Base-by-base conservation (phyloP, 2,797 vertebrate genomes). In the Glyptemys insculpta region DNA sequence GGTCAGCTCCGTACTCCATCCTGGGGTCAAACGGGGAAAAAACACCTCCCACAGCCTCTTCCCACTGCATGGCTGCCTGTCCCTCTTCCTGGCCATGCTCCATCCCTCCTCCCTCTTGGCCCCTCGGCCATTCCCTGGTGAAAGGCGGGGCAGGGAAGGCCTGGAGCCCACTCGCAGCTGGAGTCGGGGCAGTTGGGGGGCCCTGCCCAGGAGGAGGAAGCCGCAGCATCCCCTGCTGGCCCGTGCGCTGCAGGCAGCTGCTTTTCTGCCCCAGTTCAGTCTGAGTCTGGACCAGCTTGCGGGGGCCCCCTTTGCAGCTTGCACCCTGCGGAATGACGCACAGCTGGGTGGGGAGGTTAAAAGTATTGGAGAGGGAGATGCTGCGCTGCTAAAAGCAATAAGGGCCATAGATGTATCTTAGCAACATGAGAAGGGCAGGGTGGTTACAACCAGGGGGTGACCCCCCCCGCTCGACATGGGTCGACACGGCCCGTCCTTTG, bases 111-210 rank as follows among this genome's bases (percentile, higher is more conserved):
- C 62, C 16, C 34, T 18, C 34, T 68, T 37, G 62, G 34, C 62
- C 16, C 34, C 14, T 62, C 16, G 5, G 8, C 62, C 34, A 2
- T n/a, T 65, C 41, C 27, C 0, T 1, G 5, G 12, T 27, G 52
- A 37, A 0, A 0, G 9, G 0, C 0, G 1, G 27, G 47, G 29
- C 59, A 80, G 10, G 50, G 34, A 1, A 68, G 62, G 62, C 62
- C 62, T n/a, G 62, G 62, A 3, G 62, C 34, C 8, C 34, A 16
- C 34, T 65, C 8, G 8, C 62, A 65, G 62, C 62, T 65, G 34
- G 34, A 18, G 31, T 16, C 6, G 3, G 34, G 62, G 34, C 2
- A 21, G 27, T 57, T 18, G 9, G 54, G 54, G 54, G 21, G 54
- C 54, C 23, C 54, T 54, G 54, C 54, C 23, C 34, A 37, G 34